Conservation (phyloP, 2,888 invertebrate genomes). For the Drosophila borealis region DNA sequence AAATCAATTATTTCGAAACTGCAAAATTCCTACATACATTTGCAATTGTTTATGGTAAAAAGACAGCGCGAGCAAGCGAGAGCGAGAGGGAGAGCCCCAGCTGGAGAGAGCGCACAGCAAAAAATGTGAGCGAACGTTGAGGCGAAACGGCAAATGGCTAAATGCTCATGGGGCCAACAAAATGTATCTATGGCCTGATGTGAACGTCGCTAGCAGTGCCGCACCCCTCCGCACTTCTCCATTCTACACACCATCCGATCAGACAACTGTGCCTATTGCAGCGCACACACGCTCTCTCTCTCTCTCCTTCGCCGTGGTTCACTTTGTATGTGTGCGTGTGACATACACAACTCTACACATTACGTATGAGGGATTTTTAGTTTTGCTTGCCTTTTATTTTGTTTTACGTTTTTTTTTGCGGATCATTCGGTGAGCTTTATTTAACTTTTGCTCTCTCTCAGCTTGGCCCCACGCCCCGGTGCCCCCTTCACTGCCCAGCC, state of each 20-base stretch:
- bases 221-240: neutral
- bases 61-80: conserved; percentile 24
- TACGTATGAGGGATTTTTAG: conserved; percentile 70
- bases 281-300: conserved; percentile 26
- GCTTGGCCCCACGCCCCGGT: conserved; percentile 36
- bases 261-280: conserved; percentile 53
- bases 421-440: conserved; percentile 79
- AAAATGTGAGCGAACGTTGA: conserved; percentile 64
- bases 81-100: conserved; percentile 13
- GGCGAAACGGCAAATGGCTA: conserved; percentile 59
- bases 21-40: conserved; percentile 79
- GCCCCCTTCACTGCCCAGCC: conserved; percentile 1
- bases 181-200: conserved; percentile 79
- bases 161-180: conserved; percentile 57
- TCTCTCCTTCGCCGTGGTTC: conserved; percentile 5
- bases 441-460: conserved; percentile 80
- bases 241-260: conserved; percentile 15
- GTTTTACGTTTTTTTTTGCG: conserved; percentile 61
- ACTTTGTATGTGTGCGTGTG: conserved; percentile 20
- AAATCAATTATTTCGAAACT: conserved; percentile 80
- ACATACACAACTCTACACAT: conserved; percentile 52
- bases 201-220: conserved; percentile 35
- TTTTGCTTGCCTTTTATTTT: conserved; percentile 66
- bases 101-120: conserved; percentile 27
- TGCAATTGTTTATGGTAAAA: conserved; percentile 76